Base-by-base conservation (phyloP, 2,113 vertebrate species). In the Petrocephalus microphthalmus region DNA sequence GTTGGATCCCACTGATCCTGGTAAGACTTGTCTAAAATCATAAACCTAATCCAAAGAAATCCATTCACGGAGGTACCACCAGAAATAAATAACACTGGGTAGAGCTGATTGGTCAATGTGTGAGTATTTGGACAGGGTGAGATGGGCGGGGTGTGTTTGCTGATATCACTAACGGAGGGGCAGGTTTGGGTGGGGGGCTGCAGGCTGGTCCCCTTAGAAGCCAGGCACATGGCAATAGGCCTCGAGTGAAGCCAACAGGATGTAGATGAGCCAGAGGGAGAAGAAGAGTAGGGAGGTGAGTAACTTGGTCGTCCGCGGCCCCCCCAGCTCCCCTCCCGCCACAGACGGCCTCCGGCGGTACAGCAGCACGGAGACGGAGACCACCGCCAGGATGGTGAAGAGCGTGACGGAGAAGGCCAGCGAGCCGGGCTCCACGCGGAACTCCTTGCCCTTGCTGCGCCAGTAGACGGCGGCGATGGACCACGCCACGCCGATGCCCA, bases 351-450 rank as follows among this genome's bases (percentile, higher is more conserved):
- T 93, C 47, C 96, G 93, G 7, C 96, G 95, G 93, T 96, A 97
- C 84, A 97, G 91, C 89, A 97, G 94, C 2, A 90, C 90, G 74
- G 87, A 0, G 33, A 97, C 93, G 25, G 89, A 92, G 87, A 96
- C 8, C 89, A 95, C 87, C 15, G 96, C 95, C 88, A 96, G 51
- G 74, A 94, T 93, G 90, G 96, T 96, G 94, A 95, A 97, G 84
- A 97, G 93, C 45, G 96, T 96, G 92, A 97, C 96, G 19, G 96
- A 96, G 92, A 97, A 97, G 84, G 96, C 96, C 92, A 97, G 93
- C 88, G 93, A 96, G 37, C 96, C 96, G 0, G 96, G 96, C 87
- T 95, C 91, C 88, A 97, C 96, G 0, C 0, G 85, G 91, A 97
- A 97, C 1, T 54, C 0, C 90, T 93, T 74, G 60, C 95, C 96